Conservation (phyloP, 1,140 invertebrate genomes). For the Zaprionus davidi region DNA sequence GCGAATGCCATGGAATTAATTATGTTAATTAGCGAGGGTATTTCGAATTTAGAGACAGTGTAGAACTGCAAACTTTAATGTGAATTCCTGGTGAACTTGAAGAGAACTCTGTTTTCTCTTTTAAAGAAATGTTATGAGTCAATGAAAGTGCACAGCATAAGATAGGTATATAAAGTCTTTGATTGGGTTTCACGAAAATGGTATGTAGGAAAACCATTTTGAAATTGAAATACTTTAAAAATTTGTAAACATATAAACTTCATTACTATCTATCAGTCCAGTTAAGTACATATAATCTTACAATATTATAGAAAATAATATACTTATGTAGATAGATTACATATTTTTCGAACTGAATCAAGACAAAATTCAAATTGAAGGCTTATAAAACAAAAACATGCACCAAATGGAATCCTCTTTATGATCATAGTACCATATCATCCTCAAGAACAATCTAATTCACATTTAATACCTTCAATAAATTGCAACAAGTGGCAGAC, state of each 20-base stretch:
- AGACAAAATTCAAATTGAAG: too few species aligned
- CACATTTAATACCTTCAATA: slow-evolving; percentile 14
- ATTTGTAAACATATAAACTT: too few species aligned
- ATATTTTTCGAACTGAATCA: not conserved
- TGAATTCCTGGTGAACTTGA: too few species aligned
- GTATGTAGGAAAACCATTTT: too few species aligned
- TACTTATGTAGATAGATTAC: not conserved
- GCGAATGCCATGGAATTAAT: slow-evolving; percentile 32
- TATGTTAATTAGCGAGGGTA: slow-evolving; percentile 54
- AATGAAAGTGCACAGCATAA: too few species aligned
- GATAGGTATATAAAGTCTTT: too few species aligned
- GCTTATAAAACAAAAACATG: not conserved
- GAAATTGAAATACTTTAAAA: too few species aligned
- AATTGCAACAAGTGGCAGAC: slow-evolving; percentile 25
- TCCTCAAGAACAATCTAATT: not conserved
- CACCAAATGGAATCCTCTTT: not conserved
- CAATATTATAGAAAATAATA: too few species aligned
- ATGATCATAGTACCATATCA: not conserved
- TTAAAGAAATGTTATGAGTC: too few species aligned
- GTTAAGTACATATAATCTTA: too few species aligned
- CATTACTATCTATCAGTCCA: too few species aligned
- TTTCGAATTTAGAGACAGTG: slow-evolving; percentile 33
- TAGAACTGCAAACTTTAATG: not conserved
- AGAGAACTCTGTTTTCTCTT: not conserved
- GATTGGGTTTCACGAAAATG: too few species aligned